These are phyloP conservation scores for Chrysoperla carnea DNA, from an alignment of 1,140 invertebrate species.

Conservation along the genomic window DNA sequence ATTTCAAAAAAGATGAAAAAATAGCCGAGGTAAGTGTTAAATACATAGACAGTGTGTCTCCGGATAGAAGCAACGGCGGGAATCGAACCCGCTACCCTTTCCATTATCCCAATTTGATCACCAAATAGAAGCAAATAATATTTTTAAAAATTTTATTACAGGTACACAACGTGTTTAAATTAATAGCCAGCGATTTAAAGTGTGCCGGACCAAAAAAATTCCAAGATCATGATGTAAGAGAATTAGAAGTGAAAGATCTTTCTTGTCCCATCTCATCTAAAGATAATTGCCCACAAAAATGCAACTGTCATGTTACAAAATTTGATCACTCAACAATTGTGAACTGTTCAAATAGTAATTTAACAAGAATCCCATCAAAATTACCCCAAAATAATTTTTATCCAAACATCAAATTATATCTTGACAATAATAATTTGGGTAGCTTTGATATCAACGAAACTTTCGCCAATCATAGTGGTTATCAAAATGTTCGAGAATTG, in stretches of 20 bases:
- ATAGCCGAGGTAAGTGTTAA: no score
- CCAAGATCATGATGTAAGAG: background rate
- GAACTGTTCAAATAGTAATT: slow-evolving; percentile 1
- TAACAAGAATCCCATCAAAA: slow-evolving; percentile 3
- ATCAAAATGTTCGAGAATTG: slow-evolving; percentile 1
- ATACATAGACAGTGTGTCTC: no score
- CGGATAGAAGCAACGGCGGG: no score
- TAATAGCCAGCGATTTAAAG: background rate
- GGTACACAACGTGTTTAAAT: background rate
- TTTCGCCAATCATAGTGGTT: background rate
- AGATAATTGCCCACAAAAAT: background rate
- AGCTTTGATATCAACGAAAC: background rate
- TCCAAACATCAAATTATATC: slow-evolving; percentile 3
- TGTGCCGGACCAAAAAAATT: background rate
- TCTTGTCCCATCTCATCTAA: background rate
- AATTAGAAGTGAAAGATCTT: background rate
- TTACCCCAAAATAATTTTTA: background rate
- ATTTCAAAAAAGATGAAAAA: background rate
- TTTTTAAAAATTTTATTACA: background rate
- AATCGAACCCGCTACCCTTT: no score
- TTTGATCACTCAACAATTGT: background rate
- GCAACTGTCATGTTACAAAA: background rate
- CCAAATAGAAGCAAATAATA: no score
- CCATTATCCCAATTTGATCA: no score
- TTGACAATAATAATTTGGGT: background rate